phyloP scores from a whole-genome alignment of 2,797 vertebrate genomes.

The Emydoidea blandingii region DNA sequence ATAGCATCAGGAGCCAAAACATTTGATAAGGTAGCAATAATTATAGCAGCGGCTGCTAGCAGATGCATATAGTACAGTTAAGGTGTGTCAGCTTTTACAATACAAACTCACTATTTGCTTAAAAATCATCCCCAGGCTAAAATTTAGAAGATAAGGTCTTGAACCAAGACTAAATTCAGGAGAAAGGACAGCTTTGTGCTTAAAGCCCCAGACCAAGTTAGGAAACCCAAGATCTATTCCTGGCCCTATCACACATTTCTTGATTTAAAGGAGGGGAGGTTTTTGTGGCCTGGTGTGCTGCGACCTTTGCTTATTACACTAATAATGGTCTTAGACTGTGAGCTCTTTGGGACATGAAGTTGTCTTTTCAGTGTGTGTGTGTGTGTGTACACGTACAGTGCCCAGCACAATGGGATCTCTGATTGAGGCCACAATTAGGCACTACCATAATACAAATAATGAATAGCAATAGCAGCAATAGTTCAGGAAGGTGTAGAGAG shows the following conservation, averaged over 20 bases:
- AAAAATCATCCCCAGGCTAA: background rate
- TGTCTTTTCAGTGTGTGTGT: background rate
- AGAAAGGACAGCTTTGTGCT: constrained; percentile 7
- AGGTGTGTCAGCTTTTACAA: constrained; percentile 41
- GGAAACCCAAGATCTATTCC: background rate
- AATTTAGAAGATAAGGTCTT: constrained; percentile 23
- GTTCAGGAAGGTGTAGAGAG: background rate
- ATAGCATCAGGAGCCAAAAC: background rate
- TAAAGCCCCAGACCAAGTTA: fast-evolving
- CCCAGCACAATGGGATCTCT: background rate
- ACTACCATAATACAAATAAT: background rate
- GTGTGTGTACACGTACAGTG: background rate
- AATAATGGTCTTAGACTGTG: background rate
- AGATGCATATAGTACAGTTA: background rate
- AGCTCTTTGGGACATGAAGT: background rate
- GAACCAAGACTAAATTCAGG: constrained; percentile 20
- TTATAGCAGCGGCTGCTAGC: background rate
- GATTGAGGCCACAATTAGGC: background rate
- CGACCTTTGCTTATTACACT: background rate
- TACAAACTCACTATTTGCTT: background rate
- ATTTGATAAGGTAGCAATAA: background rate
- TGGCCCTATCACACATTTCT: background rate
- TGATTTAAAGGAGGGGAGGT: background rate
- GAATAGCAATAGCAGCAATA: fast-evolving
- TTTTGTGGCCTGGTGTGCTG: background rate